Evolutionary conservation across 1,140 invertebrate species (phyloP).

Genomic region (Drosophila sulfurigaster): DNA sequence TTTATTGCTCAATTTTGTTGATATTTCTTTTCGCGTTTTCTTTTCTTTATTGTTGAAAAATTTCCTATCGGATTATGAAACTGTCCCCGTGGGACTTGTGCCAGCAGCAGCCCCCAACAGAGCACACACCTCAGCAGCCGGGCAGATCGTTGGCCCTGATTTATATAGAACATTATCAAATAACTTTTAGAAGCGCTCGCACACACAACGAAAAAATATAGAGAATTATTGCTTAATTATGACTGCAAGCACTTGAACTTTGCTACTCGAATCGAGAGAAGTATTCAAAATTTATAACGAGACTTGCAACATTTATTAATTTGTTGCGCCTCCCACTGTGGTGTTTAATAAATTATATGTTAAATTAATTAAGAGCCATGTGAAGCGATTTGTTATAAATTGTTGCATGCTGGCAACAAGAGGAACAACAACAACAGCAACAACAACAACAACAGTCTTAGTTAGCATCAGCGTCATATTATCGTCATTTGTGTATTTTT

Average conservation of each 20-base stretch:
- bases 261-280: neutral
- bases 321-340: constrained; percentile 28
- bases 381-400: constrained; percentile 58
- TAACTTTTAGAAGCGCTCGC: constrained; percentile 23
- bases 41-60: constrained; percentile 18
- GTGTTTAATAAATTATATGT: constrained; percentile 50
- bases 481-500: constrained; percentile 43
- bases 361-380: constrained; percentile 65
- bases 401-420: constrained; percentile 20
- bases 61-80: constrained; percentile 56
- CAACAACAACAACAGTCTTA: constrained; percentile 1
- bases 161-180: constrained; percentile 54
- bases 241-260: constrained; percentile 55
- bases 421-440: neutral
- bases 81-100: constrained; percentile 51
- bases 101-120: constrained; percentile 20
- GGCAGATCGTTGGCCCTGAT: constrained; percentile 36
- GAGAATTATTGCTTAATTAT: constrained; percentile 50
- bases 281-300: constrained; percentile 28
- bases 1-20: constrained; percentile 42
- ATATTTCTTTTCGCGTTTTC: constrained; percentile 26
- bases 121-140: constrained; percentile 11
- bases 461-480: constrained; percentile 35
- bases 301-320: constrained; percentile 60
- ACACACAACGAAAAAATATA: neutral